Evolutionary conservation across 92 coral and sea anemone genomes (phyloP).

Genomic region (Porites evermanni): DNA sequence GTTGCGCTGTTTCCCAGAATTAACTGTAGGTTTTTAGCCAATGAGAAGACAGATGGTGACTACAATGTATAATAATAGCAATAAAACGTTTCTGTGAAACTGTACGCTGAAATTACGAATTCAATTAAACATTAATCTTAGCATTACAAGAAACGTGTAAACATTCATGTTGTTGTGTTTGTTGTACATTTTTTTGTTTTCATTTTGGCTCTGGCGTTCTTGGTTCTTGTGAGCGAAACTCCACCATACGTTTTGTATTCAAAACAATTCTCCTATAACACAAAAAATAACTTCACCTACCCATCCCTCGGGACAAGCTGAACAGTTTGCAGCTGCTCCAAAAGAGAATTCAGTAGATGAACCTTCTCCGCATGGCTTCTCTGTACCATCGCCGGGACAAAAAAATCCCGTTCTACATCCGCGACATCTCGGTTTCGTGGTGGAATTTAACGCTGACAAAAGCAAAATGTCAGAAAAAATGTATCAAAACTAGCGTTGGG

Average conservation of each 20-base stretch:
- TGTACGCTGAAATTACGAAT: no score
- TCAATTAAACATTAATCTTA: no score
- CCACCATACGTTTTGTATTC: conserved; percentile 22
- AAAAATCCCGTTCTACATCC: conserved; percentile 85
- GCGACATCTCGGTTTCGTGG: conserved; percentile 89
- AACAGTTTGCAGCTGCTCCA: conserved; percentile 81
- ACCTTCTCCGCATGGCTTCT: conserved; percentile 76
- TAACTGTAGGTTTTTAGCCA: no score
- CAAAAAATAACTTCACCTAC: conserved; percentile 54
- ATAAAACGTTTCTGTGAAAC: no score
- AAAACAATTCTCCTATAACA: background rate
- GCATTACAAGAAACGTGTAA: no score
- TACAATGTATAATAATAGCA: no score
- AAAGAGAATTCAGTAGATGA: conserved; percentile 90
- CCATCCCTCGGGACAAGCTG: conserved; percentile 93
- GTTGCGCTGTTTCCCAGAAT: no score
- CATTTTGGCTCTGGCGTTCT: no score
- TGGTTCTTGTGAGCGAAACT: no score
- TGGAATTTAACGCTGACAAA: conserved; percentile 69
- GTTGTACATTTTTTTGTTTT: no score
- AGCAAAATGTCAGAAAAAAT: background rate
- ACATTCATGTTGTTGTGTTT: no score
- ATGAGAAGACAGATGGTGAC: no score
- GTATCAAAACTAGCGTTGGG: background rate
- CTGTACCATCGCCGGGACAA: conserved; percentile 96